phyloP scores from a whole-genome alignment of 2,113 vertebrate genomes.

The Parus major region DNA sequence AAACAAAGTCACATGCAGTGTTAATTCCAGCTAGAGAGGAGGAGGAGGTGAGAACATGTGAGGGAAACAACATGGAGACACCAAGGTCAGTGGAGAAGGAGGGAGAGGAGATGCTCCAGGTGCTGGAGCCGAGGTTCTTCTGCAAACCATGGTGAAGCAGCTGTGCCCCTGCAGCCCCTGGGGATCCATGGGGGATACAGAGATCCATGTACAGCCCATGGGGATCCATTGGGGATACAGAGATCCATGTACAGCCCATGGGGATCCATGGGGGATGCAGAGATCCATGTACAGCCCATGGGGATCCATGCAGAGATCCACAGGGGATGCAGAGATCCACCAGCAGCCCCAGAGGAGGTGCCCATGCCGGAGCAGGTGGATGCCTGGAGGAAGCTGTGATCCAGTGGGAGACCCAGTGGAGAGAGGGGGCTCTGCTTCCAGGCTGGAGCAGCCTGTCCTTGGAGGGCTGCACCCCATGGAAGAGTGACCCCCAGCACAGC shows the following conservation, averaged over 20 bases:
- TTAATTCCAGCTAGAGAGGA: not conserved
- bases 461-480: not conserved
- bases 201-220: not conserved
- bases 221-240: not conserved
- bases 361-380: not conserved
- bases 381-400: not conserved
- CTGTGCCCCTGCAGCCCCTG: too few relatives aligned
- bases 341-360: not conserved
- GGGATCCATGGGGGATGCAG: too few relatives aligned
- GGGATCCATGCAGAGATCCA: too few relatives aligned
- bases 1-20: not conserved
- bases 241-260: too few relatives aligned
- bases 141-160: too few relatives aligned
- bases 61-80: not conserved
- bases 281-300: too few relatives aligned
- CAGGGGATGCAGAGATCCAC: too few relatives aligned
- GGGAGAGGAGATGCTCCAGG: too few relatives aligned
- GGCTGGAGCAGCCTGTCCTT: not conserved
- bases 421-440: not conserved
- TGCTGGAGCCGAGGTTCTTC: too few relatives aligned
- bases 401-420: not conserved
- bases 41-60: not conserved
- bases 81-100: not conserved
- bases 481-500: fast-evolving
- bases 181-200: too few relatives aligned